A percentile compares a stretch with the other conserved stretches of the same genome.
These are phyloP conservation scores for Tragelaphus buxtoni DNA, from an alignment of 2,113 vertebrate species.

Conservation along the genomic window DNA sequence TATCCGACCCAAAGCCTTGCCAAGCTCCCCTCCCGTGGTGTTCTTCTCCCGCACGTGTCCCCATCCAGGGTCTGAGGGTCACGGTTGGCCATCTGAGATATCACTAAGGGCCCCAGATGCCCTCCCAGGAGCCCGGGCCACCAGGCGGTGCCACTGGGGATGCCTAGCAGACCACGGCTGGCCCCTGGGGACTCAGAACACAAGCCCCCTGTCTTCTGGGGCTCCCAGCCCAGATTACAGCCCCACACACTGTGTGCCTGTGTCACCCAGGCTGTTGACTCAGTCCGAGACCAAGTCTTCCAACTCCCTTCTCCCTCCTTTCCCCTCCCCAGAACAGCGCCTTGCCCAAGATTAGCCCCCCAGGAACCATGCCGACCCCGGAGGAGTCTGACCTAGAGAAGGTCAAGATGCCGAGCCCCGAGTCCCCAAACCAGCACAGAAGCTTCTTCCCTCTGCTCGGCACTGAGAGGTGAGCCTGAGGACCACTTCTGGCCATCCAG, in stretches of 20 bases:
- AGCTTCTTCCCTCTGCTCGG: conserved; percentile 85
- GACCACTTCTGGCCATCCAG: rapidly evolving
- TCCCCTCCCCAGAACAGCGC: conserved; percentile 25
- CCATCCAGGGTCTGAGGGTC: background rate
- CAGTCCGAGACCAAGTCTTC: background rate
- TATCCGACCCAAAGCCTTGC: background rate
- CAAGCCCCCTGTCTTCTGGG: background rate
- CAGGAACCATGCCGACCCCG: conserved; percentile 78
- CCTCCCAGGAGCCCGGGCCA: background rate
- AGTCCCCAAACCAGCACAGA: conserved; percentile 70
- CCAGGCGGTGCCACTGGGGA: background rate
- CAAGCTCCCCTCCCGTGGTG: rapidly evolving
- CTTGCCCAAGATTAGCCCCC: conserved; percentile 31
- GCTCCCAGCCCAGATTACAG: background rate
- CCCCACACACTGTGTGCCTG: background rate
- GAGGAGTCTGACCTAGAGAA: conserved; percentile 87
- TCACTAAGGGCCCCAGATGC: background rate
- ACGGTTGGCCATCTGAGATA: background rate
- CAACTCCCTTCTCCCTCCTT: background rate
- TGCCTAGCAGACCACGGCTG: background rate
- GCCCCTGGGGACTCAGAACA: background rate
- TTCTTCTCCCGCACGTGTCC: background rate
- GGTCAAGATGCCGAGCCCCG: conserved; percentile 74
- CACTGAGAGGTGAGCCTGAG: conserved; percentile 81
- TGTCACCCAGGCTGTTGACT: background rate